Conservation (phyloP, 2,888 invertebrate species). For the Hartigia nigra region DNA sequence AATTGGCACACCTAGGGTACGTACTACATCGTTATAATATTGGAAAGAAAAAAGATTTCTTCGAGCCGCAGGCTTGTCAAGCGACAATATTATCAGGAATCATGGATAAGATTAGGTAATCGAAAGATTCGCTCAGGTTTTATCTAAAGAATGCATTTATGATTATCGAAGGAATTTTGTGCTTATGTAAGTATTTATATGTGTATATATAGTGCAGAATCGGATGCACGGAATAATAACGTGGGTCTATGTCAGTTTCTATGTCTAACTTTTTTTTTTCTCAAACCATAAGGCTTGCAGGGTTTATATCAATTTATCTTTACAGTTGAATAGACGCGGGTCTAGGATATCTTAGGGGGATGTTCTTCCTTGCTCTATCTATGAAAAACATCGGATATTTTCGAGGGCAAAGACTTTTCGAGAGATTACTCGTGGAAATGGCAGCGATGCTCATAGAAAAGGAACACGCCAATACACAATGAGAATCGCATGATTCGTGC, state of each 20-base stretch:
- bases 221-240: constrained; percentile 15
- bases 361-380: not conserved
- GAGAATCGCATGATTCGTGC: not conserved
- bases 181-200: not conserved
- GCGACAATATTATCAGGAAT: constrained; percentile 20
- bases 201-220: not conserved
- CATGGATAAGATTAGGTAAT: not conserved
- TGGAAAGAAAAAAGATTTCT: constrained; percentile 25
- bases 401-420: not conserved
- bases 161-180: not conserved
- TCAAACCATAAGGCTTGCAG: constrained; percentile 42
- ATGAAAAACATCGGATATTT: not conserved
- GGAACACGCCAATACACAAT: not conserved
- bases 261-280: constrained; percentile 40
- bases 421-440: not conserved
- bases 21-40: not conserved
- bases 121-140: not conserved
- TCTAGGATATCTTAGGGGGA: not conserved
- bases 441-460: not conserved
- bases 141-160: not conserved
- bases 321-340: constrained; percentile 19
- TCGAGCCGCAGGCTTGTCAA: constrained; percentile 33
- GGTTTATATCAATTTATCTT: constrained; percentile 51
- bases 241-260: constrained; percentile 29
- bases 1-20: too few relatives aligned